Evolutionary conservation across 2,888 invertebrate species (phyloP).

Genomic region (Drosophila hamatofila): DNA sequence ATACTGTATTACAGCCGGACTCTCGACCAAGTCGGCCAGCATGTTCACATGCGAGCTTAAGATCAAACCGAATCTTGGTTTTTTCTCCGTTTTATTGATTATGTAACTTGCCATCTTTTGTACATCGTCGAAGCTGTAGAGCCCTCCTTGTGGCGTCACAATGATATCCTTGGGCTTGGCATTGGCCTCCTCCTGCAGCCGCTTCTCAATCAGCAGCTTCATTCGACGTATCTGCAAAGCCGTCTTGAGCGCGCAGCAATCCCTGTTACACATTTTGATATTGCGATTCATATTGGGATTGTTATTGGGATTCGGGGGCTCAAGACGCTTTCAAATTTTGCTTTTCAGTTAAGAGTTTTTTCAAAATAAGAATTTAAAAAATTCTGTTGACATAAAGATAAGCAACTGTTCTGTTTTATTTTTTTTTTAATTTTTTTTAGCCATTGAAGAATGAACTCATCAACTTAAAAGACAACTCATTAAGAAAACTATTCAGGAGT

Average conservation of each 20-base stretch:
- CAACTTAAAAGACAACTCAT: too few relatives aligned
- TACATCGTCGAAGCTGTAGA: slow-evolving; percentile 91
- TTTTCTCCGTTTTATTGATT: slow-evolving; percentile 88
- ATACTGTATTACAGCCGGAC: slow-evolving; percentile 91
- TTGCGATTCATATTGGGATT: slow-evolving; percentile 3
- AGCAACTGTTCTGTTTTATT: background rate
- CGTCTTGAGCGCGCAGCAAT: slow-evolving; percentile 59
- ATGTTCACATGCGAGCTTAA: slow-evolving; percentile 94
- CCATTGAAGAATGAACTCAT: too few relatives aligned
- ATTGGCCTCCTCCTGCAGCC: slow-evolving; percentile 23
- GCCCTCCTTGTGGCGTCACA: slow-evolving; percentile 40
- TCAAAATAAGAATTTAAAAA: background rate
- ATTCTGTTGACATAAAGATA: background rate
- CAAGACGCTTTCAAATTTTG: slow-evolving; percentile 4
- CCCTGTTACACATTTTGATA: slow-evolving; percentile 51
- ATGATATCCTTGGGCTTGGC: slow-evolving; percentile 30
- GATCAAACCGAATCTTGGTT: slow-evolving; percentile 95
- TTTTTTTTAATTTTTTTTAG: too few relatives aligned
- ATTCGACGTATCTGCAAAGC: slow-evolving; percentile 44
- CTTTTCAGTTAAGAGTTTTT: background rate
- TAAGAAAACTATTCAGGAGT: too few relatives aligned
- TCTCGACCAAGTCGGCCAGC: slow-evolving; percentile 90
- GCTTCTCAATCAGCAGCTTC: slow-evolving; percentile 21
- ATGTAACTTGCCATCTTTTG: slow-evolving; percentile 91
- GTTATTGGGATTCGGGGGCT: background rate